Percentiles rank a stretch among this genome's conserved stretches.
Evolutionary conservation across 2,797 vertebrate genomes (phyloP).

Genomic region (Falco concolor): DNA sequence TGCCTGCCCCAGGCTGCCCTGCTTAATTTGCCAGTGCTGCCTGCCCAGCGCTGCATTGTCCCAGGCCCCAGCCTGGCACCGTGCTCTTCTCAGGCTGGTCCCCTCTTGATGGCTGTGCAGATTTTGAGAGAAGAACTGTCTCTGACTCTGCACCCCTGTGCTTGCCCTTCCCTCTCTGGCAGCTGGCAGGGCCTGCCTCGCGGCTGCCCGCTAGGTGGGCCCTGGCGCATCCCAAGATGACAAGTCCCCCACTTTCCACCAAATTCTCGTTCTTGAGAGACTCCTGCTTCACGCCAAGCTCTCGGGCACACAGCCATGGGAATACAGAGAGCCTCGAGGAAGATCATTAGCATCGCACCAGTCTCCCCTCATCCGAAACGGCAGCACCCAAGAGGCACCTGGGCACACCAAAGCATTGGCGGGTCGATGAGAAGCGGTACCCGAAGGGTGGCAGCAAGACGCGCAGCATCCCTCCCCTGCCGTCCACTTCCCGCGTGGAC

Average conservation of each 20-base stretch:
- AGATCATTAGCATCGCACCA: accelerated
- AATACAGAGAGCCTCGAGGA: neutral
- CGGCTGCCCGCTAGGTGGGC: neutral
- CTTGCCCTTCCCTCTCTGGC: neutral
- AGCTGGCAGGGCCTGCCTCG: neutral
- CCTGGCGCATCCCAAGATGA: neutral
- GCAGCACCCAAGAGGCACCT: neutral
- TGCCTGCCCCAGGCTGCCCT: neutral
- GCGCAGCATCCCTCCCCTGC: neutral
- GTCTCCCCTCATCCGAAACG: neutral
- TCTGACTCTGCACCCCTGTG: neutral
- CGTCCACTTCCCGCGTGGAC: neutral
- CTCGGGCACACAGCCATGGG: accelerated
- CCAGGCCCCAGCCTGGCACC: neutral
- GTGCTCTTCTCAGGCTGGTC: neutral
- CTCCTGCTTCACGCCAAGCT: neutral
- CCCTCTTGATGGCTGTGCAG: neutral
- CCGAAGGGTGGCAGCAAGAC: neutral
- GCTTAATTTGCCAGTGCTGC: neutral
- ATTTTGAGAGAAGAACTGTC: neutral
- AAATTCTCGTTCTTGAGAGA: neutral
- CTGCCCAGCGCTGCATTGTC: neutral
- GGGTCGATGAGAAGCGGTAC: neutral
- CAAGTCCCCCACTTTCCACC: neutral
- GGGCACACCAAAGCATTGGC: accelerated